Evolutionary conservation across 1,140 invertebrate species (phyloP).

Genomic region (Conus betulinus): DNA sequence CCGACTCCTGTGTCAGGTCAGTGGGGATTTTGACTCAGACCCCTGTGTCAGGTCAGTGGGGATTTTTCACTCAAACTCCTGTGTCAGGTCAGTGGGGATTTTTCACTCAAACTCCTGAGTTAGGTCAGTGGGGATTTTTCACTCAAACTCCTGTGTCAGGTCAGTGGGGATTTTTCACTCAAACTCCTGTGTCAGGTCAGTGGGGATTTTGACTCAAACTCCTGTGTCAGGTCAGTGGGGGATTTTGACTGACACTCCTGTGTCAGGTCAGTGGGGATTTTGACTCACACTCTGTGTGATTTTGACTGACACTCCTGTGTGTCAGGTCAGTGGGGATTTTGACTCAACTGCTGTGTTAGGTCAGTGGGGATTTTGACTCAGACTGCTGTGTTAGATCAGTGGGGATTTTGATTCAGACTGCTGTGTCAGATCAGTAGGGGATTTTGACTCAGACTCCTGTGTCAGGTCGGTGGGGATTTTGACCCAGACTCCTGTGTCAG

Average conservation of each 20-base stretch:
- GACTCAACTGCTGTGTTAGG: constrained; percentile 8
- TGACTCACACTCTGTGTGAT: background rate
- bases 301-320: background rate
- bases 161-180: too few relatives aligned
- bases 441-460: too few relatives aligned
- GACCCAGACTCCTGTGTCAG: constrained; percentile 1
- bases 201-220: too few relatives aligned
- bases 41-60: background rate
- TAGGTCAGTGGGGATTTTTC: background rate
- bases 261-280: too few relatives aligned
- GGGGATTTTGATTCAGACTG: background rate
- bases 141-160: too few relatives aligned
- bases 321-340: background rate
- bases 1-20: constrained; percentile 26
- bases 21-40: background rate
- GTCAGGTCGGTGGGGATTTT: background rate
- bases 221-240: too few relatives aligned
- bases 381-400: background rate
- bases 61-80: background rate
- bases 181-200: too few relatives aligned
- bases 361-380: background rate
- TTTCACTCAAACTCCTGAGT: too few relatives aligned
- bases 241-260: too few relatives aligned
- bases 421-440: too few relatives aligned
- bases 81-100: too few relatives aligned